Conservation (phyloP, 2,888 invertebrate species). For the Mesochorus sp. region DNA sequence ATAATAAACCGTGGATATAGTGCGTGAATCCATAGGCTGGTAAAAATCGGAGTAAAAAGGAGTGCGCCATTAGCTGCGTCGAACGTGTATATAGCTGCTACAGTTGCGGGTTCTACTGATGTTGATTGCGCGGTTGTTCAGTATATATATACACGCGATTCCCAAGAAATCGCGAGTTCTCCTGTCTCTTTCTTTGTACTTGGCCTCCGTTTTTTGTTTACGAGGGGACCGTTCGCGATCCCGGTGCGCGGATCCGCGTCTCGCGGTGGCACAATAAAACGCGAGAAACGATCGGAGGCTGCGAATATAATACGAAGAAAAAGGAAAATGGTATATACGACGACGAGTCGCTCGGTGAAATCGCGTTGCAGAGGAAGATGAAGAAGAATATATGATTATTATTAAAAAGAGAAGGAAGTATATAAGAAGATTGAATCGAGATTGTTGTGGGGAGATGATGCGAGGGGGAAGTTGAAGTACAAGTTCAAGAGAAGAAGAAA, state of each 20-base stretch:
- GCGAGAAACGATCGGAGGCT: constrained; percentile 39
- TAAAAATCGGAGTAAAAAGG: constrained; percentile 25
- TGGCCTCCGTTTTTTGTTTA: background rate
- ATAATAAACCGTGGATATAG: background rate
- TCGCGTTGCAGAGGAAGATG: constrained; percentile 15
- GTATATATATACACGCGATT: constrained; percentile 34
- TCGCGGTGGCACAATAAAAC: constrained; percentile 6
- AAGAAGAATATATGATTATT: constrained; percentile 26
- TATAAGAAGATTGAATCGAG: constrained; percentile 10
- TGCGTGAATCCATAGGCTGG: constrained; percentile 27
- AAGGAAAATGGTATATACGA: background rate
- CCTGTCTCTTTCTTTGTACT: background rate
- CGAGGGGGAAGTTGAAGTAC: background rate
- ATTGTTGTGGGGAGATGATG: too few species aligned
- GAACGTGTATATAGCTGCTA: too few species aligned
- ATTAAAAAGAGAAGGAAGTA: constrained; percentile 22
- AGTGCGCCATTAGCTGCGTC: constrained; percentile 14
- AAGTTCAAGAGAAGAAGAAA: background rate
- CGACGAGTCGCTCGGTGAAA: background rate
- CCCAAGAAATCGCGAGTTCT: constrained; percentile 53
- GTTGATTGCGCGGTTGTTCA: constrained; percentile 30
- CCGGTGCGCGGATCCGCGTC: constrained; percentile 53
- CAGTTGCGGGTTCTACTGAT: constrained; percentile 23
- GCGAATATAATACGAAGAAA: background rate
- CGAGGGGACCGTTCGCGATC: constrained; percentile 56